Evolutionary conservation across 2,113 vertebrate genomes (phyloP).

Genomic region (Mastomys coucha): DNA sequence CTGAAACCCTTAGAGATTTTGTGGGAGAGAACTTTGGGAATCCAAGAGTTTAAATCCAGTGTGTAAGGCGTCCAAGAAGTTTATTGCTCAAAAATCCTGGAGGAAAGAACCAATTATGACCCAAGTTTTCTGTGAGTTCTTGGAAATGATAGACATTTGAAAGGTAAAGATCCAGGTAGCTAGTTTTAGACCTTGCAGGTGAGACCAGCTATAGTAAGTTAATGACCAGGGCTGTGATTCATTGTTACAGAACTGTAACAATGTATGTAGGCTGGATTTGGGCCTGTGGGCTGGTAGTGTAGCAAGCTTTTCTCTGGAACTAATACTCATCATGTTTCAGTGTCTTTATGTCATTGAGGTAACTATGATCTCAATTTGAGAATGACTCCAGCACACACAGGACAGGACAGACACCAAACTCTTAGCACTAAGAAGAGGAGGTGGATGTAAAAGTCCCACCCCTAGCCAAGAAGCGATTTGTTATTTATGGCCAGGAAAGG

Average conservation of each 20-base stretch:
- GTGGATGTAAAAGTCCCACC: neutral
- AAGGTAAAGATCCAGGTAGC: neutral
- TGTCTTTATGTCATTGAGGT: neutral
- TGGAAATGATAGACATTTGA: neutral
- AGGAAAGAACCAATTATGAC: neutral
- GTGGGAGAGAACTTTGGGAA: neutral
- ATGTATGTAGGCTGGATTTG: neutral
- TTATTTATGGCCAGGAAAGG: neutral
- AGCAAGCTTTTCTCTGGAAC: neutral
- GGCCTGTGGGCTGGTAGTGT: neutral
- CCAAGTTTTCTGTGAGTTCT: neutral
- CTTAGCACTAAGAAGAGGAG: neutral
- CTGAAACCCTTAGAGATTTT: neutral
- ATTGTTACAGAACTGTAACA: neutral
- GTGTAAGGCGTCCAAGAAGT: neutral
- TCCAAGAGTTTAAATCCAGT: neutral
- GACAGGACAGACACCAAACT: neutral
- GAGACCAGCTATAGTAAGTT: neutral
- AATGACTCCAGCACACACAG: neutral
- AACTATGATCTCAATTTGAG: neutral
- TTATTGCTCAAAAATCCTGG: neutral
- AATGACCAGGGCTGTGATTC: neutral
- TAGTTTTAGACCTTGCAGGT: neutral
- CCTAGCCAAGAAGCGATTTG: neutral
- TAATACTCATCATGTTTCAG: neutral